A percentile compares a stretch with the other conserved stretches of the same genome.
phyloP scores from a whole-genome alignment of 1,140 invertebrate species.

The Acarapis woodi region DNA sequence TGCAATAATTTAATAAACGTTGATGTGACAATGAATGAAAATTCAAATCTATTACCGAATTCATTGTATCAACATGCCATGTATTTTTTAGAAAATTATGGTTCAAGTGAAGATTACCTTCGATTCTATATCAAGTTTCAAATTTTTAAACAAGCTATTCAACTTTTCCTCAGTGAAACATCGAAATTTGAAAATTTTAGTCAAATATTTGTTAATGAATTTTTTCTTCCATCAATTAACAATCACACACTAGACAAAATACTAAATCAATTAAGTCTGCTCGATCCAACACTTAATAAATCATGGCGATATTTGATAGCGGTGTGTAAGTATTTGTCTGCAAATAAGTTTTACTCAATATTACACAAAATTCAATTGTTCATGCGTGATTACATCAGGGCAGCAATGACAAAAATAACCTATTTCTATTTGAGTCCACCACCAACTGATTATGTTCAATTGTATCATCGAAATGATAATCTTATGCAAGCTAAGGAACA shows the following conservation, averaged over 20 bases:
- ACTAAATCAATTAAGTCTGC: constrained; percentile 16
- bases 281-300: constrained; percentile 17
- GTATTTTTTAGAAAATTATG: constrained; percentile 19
- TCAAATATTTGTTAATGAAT: constrained; percentile 17
- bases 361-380: constrained; percentile 16
- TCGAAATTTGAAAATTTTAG: too few relatives aligned
- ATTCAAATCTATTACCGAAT: background rate
- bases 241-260: constrained; percentile 16
- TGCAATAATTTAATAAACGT: background rate
- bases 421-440: constrained; percentile 8
- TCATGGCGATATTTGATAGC: constrained; percentile 18
- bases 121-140: constrained; percentile 17
- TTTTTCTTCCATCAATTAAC: constrained; percentile 17
- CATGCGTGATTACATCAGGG: constrained; percentile 13
- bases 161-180: constrained; percentile 14
- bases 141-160: constrained; percentile 18
- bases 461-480: constrained; percentile 2
- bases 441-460: background rate
- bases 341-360: constrained; percentile 15
- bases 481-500: constrained; percentile 8
- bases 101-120: constrained; percentile 16
- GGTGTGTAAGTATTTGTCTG: constrained; percentile 18
- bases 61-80: constrained; percentile 10
- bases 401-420: constrained; percentile 12
- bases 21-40: background rate